Percentiles rank a stretch among this genome's conserved stretches.
These are phyloP conservation scores for Hybognathus amarus DNA, from an alignment of 2,797 vertebrate species.

Conservation along the genomic window DNA sequence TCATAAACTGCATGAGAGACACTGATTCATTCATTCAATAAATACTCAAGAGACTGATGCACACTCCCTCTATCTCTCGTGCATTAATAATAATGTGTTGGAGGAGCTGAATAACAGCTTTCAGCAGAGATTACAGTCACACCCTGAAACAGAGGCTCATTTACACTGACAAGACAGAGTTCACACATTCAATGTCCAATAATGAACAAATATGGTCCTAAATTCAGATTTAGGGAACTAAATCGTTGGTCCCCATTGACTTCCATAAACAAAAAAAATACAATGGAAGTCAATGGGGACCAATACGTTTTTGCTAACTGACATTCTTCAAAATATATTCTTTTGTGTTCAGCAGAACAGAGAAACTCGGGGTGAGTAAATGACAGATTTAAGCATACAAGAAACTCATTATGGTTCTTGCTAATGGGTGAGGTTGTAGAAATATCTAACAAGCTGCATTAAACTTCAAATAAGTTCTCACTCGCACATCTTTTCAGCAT, in stretches of 20 bases:
- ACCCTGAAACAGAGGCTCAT: constrained; percentile 3
- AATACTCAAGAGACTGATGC: background rate
- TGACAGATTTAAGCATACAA: background rate
- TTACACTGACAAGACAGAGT: background rate
- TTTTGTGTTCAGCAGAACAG: too few species aligned
- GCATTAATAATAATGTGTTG: background rate
- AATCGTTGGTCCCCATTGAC: background rate
- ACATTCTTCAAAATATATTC: too few species aligned
- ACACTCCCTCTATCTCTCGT: constrained; percentile 1
- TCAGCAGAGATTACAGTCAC: background rate
- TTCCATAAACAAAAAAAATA: background rate
- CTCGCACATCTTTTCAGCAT: constrained; percentile 1
- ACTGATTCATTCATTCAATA: constrained; percentile 43
- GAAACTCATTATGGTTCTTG: background rate
- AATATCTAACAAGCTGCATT: background rate
- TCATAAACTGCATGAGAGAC: constrained; percentile 1
- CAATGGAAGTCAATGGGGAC: background rate
- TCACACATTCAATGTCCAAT: background rate
- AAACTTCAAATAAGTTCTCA: constrained; percentile 8
- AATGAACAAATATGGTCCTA: background rate
- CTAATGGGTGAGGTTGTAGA: background rate
- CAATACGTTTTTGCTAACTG: background rate
- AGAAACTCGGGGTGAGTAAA: too few species aligned
- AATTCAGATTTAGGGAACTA: too few species aligned
- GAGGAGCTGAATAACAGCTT: background rate